Evolutionary conservation across 1,140 invertebrate genomes (phyloP).

Genomic region (Drosophila sechellia): DNA sequence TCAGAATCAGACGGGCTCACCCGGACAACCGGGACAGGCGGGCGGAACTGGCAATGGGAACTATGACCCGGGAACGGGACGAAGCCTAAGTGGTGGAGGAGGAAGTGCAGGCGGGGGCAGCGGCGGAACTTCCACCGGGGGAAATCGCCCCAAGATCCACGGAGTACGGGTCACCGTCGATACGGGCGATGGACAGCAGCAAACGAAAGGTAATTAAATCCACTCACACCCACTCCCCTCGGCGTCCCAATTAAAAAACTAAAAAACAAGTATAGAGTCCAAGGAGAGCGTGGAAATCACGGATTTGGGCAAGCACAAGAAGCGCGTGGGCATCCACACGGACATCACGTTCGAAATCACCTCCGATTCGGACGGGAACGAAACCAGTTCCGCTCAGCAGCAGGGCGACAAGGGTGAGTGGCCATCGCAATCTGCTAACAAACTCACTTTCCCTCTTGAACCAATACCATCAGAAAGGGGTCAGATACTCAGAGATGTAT

Average conservation of each 20-base stretch:
- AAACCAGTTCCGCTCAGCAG: conserved; percentile 76
- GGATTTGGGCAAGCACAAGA: conserved; percentile 81
- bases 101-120: neutral
- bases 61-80: conserved; percentile 61
- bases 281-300: conserved; percentile 84
- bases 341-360: conserved; percentile 84
- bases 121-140: conserved; percentile 21
- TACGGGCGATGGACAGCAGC: conserved; percentile 79
- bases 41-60: conserved; percentile 33
- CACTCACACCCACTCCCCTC: conserved; percentile 18
- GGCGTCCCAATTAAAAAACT: neutral
- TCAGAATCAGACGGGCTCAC: conserved; percentile 65
- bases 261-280: conserved; percentile 63
- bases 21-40: conserved; percentile 53
- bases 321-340: conserved; percentile 84
- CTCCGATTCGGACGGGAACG: conserved; percentile 76
- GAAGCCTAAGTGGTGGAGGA: conserved; percentile 18
- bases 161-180: conserved; percentile 84
- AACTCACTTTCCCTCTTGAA: conserved; percentile 22
- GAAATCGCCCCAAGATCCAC: conserved; percentile 83
- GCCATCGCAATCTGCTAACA: too few relatives aligned
- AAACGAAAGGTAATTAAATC: conserved; percentile 83
- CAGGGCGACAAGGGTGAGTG: conserved; percentile 75
- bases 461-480: neutral
- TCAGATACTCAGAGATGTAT: neutral